Percentiles rank a stretch among this genome's conserved stretches.
Conservation (phyloP, 2,113 vertebrate species). For the Albula glossodonta region DNA sequence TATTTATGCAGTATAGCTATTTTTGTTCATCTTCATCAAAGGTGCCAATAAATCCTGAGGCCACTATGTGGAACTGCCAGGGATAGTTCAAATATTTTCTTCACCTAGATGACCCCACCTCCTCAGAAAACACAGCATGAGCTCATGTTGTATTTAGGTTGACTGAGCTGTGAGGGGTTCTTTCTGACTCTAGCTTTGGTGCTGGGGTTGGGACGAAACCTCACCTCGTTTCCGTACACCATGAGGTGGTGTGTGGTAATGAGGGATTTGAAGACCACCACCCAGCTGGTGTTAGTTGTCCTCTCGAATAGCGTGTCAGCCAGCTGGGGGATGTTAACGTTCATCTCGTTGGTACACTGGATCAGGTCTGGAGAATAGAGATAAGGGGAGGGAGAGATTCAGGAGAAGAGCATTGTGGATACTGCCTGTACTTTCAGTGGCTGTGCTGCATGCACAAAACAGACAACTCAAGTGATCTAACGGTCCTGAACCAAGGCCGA, state of each 20-base stretch:
- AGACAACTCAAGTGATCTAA: background rate
- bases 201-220: background rate
- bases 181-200: background rate
- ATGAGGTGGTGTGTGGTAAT: constrained; percentile 90
- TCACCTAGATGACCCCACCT: background rate
- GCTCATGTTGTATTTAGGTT: background rate
- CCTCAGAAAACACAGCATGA: background rate
- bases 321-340: constrained; percentile 90
- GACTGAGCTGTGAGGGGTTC: background rate
- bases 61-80: background rate
- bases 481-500: background rate
- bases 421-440: background rate
- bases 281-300: constrained; percentile 90
- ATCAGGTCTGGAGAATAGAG: constrained; percentile 78
- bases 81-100: background rate
- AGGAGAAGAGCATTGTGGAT: background rate
- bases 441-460: background rate
- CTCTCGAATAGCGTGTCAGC: constrained; percentile 90
- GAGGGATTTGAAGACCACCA: constrained; percentile 90
- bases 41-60: too few relatives aligned
- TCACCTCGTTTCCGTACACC: constrained; percentile 92
- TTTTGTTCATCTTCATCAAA: too few relatives aligned
- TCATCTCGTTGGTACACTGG: constrained; percentile 91
- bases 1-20: background rate
- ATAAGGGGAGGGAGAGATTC: too few relatives aligned